Evolutionary conservation across 1,140 invertebrate species (phyloP).

Genomic region (Trissolcus basalis): DNA sequence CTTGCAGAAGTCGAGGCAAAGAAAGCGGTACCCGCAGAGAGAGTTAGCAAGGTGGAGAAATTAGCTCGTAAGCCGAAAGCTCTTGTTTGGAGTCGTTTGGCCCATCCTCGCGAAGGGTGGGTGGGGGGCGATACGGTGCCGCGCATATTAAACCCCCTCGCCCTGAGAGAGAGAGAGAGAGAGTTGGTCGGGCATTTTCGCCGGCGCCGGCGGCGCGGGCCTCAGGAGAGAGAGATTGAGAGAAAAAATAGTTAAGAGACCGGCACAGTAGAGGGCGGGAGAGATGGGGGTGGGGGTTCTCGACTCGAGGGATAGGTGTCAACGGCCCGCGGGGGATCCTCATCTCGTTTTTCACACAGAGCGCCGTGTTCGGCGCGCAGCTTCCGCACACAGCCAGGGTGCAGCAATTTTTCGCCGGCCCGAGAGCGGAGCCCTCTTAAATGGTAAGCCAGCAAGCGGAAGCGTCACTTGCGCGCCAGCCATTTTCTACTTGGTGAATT

Average conservation of each 20-base stretch:
- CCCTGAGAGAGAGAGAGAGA: too few relatives aligned
- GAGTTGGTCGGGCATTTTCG: slow-evolving; percentile 68
- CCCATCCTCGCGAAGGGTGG: background rate
- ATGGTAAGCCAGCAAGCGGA: slow-evolving; percentile 61
- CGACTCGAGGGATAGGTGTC: slow-evolving; percentile 72
- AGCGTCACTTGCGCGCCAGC: slow-evolving; percentile 53
- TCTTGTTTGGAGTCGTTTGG: background rate
- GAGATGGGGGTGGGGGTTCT: slow-evolving; percentile 69
- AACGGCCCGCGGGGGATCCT: slow-evolving; percentile 67
- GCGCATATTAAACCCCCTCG: slow-evolving; percentile 13
- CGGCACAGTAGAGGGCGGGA: slow-evolving; percentile 73
- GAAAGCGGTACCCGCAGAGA: too few relatives aligned
- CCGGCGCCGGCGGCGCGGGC: slow-evolving; percentile 57
- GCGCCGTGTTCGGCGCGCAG: slow-evolving; percentile 32
- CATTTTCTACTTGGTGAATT: slow-evolving; percentile 69
- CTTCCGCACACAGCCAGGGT: background rate
- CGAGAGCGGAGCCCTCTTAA: slow-evolving; percentile 39
- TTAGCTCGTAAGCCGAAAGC: too few relatives aligned
- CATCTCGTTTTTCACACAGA: slow-evolving; percentile 30
- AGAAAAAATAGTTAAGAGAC: slow-evolving; percentile 76
- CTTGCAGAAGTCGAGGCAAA: too few relatives aligned
- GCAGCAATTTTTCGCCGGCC: slow-evolving; percentile 14
- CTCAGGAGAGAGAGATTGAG: slow-evolving; percentile 46
- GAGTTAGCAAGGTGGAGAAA: background rate
- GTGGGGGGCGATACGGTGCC: slow-evolving; percentile 1